Evolutionary conservation across 2,113 vertebrate species (phyloP), one percentile per base, ranked within the genome.

Genomic region (Halcyon senegalensis): DNA sequence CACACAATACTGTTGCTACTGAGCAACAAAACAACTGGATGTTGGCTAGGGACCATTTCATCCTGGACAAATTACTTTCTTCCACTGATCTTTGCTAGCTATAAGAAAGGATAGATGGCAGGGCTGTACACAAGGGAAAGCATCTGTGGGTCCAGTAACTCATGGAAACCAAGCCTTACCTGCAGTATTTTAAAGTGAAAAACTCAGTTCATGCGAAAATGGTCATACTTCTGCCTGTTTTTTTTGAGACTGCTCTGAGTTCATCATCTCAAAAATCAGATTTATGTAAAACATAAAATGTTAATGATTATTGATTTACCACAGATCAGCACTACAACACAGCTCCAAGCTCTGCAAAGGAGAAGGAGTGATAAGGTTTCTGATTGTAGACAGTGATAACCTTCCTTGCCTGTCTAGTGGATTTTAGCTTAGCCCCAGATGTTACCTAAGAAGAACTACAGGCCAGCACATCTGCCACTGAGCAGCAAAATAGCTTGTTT

Each of bases 111-210:
- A 3, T 35, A 15, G 51, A 35, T 55, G 43, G 4, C 43, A 58
- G 27, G 20, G 39, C 30, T 84, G 7, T 70, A 20, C 5, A 2
- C 39, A 64, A 62, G 7, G 19, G 12, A 89, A 74, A 16, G 11
- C 3, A 2, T 2, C 1, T 33, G 31, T 4, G 18, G 6, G 5
- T 59, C 12, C 13, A 48, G 7, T 50, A 21, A 53, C 6, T 83
- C 10, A 20, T 39, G 56, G 27, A 2, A 78, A 48, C 18, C 78
- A 33, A 75, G 44, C 8, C 8, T 51, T 72, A 85, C 2, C 5
- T 21, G 11, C 5, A 35, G 13, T 56, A 50, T 56, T 86, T 94
- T 58, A 56, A 81, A 89, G 31, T 16, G 5, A 84, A 80, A 86
- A 90, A 44, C 11, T 48, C 14, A 17, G 4, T 31, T 72, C 0